These are phyloP conservation scores for Agriopis leucophaearia DNA, from an alignment of 2,888 invertebrate species.

Conservation along the genomic window DNA sequence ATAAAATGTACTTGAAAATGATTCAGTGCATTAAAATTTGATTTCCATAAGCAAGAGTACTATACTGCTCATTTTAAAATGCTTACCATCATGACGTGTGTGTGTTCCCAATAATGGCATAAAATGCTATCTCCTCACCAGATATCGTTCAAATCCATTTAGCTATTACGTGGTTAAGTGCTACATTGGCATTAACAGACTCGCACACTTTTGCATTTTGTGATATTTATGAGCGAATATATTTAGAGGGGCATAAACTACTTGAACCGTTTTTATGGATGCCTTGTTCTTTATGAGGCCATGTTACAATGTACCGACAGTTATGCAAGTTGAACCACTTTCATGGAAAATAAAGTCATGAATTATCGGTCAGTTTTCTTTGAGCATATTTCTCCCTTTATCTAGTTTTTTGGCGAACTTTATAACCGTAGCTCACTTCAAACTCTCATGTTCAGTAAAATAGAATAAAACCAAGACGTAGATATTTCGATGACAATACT, in stretches of 20 bases:
- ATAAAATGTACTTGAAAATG: too few relatives aligned
- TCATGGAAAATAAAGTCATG: neutral
- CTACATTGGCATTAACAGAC: neutral
- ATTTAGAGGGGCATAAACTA: constrained; percentile 18
- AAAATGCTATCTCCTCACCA: neutral
- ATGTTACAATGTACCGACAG: constrained; percentile 15
- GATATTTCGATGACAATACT: neutral
- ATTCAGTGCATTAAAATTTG: too few relatives aligned
- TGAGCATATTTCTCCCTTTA: neutral
- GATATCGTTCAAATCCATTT: neutral
- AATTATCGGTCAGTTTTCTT: too few relatives aligned
- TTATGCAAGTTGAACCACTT: constrained; percentile 10
- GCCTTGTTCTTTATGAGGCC: constrained; percentile 23
- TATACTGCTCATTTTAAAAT: too few relatives aligned
- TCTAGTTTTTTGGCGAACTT: neutral
- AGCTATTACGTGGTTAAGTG: neutral
- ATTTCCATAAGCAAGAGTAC: too few relatives aligned
- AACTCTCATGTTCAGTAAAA: neutral
- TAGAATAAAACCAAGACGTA: neutral
- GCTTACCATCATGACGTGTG: neutral
- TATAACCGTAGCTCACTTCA: neutral
- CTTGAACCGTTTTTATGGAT: constrained; percentile 23
- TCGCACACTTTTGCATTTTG: neutral
- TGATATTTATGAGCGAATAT: neutral
- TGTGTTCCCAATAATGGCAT: neutral